Percentiles rank a stretch among this genome's conserved stretches.
Conservation (phyloP, 2,113 vertebrate species). For the Gallinago jamesoni region DNA sequence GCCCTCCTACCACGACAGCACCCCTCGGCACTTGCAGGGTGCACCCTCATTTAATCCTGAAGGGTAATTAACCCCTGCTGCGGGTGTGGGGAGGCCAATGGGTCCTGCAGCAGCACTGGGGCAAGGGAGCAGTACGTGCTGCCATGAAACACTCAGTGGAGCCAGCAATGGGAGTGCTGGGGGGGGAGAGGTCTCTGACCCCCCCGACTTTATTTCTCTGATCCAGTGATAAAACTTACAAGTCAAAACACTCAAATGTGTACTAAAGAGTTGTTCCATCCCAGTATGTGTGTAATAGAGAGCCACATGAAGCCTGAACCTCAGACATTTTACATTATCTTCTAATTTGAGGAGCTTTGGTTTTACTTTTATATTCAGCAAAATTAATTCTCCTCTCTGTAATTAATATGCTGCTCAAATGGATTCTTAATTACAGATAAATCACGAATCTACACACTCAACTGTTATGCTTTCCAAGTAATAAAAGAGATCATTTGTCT, state of each 20-base stretch:
- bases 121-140: not conserved
- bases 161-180: not conserved
- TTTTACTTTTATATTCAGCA: not conserved
- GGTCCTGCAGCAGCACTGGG: not conserved
- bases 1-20: accelerated
- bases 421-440: slow-evolving; percentile 53
- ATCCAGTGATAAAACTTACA: not conserved
- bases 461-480: slow-evolving; percentile 52
- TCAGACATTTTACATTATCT: not conserved
- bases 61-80: too few relatives aligned
- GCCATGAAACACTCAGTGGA: not conserved
- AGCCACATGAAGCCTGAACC: not conserved
- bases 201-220: not conserved
- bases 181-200: not conserved
- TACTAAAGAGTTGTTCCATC: not conserved
- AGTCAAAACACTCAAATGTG: not conserved
- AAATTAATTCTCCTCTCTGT: not conserved
- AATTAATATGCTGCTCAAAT: slow-evolving; percentile 39
- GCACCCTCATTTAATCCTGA: accelerated
- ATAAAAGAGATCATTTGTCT: slow-evolving; percentile 66
- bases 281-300: not conserved
- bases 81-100: accelerated
- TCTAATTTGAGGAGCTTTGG: not conserved
- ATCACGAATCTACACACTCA: slow-evolving; percentile 38
- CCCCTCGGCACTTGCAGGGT: accelerated